Base-by-base conservation (phyloP, 2,113 vertebrate genomes). In the Neodon shergylaensis region DNA sequence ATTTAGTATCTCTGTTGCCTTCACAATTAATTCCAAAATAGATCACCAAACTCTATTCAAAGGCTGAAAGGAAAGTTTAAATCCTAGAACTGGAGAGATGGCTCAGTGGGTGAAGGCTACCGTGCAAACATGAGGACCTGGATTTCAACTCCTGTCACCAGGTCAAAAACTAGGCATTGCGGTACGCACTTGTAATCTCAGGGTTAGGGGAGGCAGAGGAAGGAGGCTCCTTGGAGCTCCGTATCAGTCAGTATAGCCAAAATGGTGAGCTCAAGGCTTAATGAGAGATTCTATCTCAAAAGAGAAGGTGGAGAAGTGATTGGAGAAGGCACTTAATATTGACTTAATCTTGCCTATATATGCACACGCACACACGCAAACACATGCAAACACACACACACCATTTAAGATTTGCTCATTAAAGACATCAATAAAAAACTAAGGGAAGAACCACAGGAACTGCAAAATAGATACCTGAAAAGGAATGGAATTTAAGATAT, bases 401-500 rank as follows among this genome's bases (percentile, higher is more conserved):
- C 26, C 61, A 66, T 47, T 85, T 12, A 47, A 47, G 17, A 19
- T 9, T 63, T 86, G 63, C 1, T 33, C 3, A 39, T 87, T 21
- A 81, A 90, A 86, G 47, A 44, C 22, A 92, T 63, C 47, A 36
- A 24, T 86, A 89, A 70, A 58, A 96, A 61, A 47, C 44, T 61
- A 86, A 90, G 81, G 78, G 2, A 52, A 66, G 17, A 76, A 31
- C 10, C 5, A 33, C n/a, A 44, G 36, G 17, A 93, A 87, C 24
- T 42, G 77, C 7, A 47, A 66, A 86, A 82, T 10, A 86, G 31
- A 68, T 70, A 70, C 11, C 36, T 74, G 22, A 76, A 65, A 68
- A 79, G 17, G 4, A 92, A 16, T 77, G 49, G 5, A 33, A 86
- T 76, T 36, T 68, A 58, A 31, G 9, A 5, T 47, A 94, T 36